Conservation (phyloP, 2,113 vertebrate genomes). For the Dissostichus mawsoni region DNA sequence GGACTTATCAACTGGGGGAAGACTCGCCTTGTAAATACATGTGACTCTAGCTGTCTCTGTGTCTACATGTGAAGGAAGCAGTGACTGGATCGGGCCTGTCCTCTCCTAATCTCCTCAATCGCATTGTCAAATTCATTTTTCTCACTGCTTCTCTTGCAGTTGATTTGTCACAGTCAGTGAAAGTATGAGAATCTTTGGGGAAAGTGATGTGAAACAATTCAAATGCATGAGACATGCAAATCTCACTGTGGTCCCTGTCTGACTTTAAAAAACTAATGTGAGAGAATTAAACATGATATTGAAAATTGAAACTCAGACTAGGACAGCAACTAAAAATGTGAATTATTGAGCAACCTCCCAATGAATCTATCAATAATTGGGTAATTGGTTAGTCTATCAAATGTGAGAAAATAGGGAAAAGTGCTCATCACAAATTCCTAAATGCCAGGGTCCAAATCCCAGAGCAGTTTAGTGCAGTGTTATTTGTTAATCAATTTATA, state of each 20-base stretch:
- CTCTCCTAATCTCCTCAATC: constrained; percentile 34
- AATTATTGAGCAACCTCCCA: background rate
- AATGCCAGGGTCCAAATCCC: background rate
- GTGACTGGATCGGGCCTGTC: constrained; percentile 22
- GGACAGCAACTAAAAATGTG: background rate
- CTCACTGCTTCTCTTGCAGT: constrained; percentile 28
- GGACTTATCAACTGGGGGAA: constrained; percentile 40
- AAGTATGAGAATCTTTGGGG: background rate
- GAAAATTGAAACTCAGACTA: background rate
- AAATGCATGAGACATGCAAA: constrained; percentile 22
- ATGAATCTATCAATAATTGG: background rate
- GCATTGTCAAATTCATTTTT: constrained; percentile 44
- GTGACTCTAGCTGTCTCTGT: constrained; percentile 42
- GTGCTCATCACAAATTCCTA: background rate
- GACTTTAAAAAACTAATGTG: background rate
- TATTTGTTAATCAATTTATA: background rate
- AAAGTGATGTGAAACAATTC: constrained; percentile 17
- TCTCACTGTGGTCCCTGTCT: background rate
- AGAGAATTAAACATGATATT: constrained; percentile 12
- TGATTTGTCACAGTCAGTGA: constrained; percentile 21
- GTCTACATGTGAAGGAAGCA: constrained; percentile 34
- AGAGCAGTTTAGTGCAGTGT: background rate
- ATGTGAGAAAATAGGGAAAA: background rate
- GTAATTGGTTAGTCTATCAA: background rate
- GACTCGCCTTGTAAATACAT: constrained; percentile 35